Percentiles rank a stretch among this genome's conserved stretches.
phyloP scores from a whole-genome alignment of 2,113 vertebrate species.

The Otocyon megalotis region DNA sequence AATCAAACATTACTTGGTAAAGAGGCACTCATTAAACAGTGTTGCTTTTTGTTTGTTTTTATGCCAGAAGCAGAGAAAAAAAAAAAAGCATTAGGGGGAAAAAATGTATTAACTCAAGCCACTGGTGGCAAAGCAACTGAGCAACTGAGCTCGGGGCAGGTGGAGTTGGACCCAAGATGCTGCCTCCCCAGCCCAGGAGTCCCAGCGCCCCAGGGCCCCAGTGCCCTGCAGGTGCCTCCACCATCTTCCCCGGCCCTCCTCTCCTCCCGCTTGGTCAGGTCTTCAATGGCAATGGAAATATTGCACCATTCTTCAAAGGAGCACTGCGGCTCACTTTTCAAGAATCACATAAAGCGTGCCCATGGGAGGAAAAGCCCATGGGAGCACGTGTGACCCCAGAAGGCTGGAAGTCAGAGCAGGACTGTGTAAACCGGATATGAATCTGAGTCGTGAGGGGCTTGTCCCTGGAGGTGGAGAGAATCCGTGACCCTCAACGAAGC shows the following conservation, averaged over 20 bases:
- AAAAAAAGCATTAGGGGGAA: background rate
- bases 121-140: background rate
- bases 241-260: rapidly evolving
- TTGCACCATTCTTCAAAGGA: constrained; percentile 26
- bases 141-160: rapidly evolving
- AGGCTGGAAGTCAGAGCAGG: background rate
- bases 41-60: background rate
- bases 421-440: background rate
- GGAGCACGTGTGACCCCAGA: background rate
- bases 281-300: constrained; percentile 17
- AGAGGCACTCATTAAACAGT: background rate
- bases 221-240: background rate
- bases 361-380: background rate
- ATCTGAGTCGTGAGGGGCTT: background rate
- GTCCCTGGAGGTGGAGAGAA: background rate
- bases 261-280: background rate
- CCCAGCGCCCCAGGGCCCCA: background rate
- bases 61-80: background rate
- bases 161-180: rapidly evolving
- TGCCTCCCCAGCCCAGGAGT: rapidly evolving
- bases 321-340: background rate
- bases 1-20: background rate
- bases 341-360: background rate
- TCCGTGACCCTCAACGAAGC: rapidly evolving
- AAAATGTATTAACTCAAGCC: background rate